A percentile compares a stretch with the other conserved stretches of the same genome.
Evolutionary conservation across 2,797 vertebrate species (phyloP).

Genomic region (Bryconaethiops microstoma): DNA sequence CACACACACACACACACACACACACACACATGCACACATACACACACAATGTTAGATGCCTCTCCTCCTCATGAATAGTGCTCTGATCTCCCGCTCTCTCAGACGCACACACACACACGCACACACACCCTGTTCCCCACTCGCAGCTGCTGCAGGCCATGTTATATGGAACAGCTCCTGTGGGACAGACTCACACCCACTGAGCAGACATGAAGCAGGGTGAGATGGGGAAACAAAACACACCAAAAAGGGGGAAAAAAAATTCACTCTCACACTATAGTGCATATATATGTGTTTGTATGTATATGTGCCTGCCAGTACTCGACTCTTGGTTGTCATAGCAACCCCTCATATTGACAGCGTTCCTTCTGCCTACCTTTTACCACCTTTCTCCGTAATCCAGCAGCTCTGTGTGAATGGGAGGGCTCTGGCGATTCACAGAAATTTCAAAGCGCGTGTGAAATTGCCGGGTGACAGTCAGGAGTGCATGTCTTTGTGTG

Average conservation of each 20-base stretch:
- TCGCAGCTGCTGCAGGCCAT: slow-evolving; percentile 73
- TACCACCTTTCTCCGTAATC: slow-evolving; percentile 51
- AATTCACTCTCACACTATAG: slow-evolving; percentile 25
- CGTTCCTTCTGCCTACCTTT: slow-evolving; percentile 61
- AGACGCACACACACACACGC: slow-evolving; percentile 46
- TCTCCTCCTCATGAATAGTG: slow-evolving; percentile 37
- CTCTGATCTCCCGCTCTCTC: slow-evolving; percentile 52
- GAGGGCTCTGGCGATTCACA: slow-evolving; percentile 30
- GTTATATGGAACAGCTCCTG: slow-evolving; percentile 79
- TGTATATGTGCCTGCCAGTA: slow-evolving; percentile 64
- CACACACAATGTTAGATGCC: slow-evolving; percentile 43
- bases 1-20: slow-evolving; percentile 57
- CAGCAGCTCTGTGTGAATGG: slow-evolving; percentile 38
- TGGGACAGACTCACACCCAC: slow-evolving; percentile 69
- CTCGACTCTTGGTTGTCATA: slow-evolving; percentile 65
- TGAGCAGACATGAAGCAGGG: slow-evolving; percentile 63
- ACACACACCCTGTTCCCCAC: slow-evolving; percentile 32
- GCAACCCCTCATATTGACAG: slow-evolving; percentile 69
- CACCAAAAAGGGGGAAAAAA: slow-evolving; percentile 18
- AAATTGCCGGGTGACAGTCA: slow-evolving; percentile 14
- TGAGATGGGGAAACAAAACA: slow-evolving; percentile 50
- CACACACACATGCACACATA: not conserved
- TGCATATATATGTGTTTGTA: slow-evolving; percentile 5
- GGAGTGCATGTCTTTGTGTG: slow-evolving; percentile 33
- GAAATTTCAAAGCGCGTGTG: slow-evolving; percentile 14